These are phyloP conservation scores for Lithophane socia DNA, from an alignment of 2,888 invertebrate genomes.

Conservation along the genomic window DNA sequence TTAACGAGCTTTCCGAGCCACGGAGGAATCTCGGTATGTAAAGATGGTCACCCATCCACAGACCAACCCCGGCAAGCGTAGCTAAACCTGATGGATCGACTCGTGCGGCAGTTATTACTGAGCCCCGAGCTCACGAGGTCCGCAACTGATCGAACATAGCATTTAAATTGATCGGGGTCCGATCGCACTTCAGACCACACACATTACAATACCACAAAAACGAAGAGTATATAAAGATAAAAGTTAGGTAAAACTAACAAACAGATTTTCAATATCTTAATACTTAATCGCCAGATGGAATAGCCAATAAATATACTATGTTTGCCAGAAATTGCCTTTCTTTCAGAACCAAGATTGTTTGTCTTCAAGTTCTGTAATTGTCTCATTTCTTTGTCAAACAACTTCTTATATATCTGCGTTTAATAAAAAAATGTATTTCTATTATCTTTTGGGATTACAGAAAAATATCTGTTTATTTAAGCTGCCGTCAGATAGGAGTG, in stretches of 20 bases:
- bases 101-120: too few species aligned
- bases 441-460: conserved; percentile 24
- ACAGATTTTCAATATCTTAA: conserved; percentile 49
- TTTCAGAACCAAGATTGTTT: conserved; percentile 52
- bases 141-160: background rate
- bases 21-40: too few species aligned
- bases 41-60: too few species aligned
- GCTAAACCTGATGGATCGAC: too few species aligned
- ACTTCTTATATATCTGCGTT: conserved; percentile 44
- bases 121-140: too few species aligned
- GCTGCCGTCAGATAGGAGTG: background rate
- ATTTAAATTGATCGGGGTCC: background rate
- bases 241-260: conserved; percentile 24
- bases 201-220: background rate
- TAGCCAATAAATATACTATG: conserved; percentile 30
- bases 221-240: background rate
- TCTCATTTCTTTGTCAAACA: conserved; percentile 54
- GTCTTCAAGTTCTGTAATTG: conserved; percentile 55
- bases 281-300: conserved; percentile 26
- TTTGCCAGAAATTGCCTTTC: conserved; percentile 55
- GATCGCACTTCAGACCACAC: background rate
- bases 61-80: too few species aligned
- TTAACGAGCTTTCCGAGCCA: too few species aligned
- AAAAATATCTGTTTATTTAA: conserved; percentile 1
- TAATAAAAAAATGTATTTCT: conserved; percentile 57